Evolutionary conservation across 2,113 vertebrate species (phyloP).

Genomic region (Eulacestoma nigropectus): DNA sequence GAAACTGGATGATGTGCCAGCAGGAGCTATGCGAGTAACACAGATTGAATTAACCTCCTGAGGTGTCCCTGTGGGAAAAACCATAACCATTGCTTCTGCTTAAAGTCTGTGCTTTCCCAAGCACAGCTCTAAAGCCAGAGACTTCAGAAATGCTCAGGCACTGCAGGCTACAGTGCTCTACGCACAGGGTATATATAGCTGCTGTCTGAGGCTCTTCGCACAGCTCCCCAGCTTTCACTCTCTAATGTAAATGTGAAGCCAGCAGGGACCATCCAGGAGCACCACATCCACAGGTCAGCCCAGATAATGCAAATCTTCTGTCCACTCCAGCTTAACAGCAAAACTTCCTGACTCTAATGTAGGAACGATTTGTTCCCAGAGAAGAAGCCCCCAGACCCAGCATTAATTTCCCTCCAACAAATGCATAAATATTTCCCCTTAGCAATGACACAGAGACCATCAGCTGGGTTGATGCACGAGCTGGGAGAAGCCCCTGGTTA

Average conservation of each 20-base stretch:
- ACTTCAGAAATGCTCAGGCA: neutral
- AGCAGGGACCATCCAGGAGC: neutral
- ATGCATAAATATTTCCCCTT: neutral
- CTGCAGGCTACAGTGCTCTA: neutral
- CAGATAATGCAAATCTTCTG: neutral
- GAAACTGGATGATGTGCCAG: neutral
- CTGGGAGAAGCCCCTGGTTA: constrained; percentile 28
- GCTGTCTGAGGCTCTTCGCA: neutral
- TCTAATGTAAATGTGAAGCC: neutral
- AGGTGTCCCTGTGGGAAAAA: neutral
- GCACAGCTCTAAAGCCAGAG: neutral
- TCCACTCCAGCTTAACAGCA: neutral
- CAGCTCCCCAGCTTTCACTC: neutral
- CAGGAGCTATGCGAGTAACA: neutral
- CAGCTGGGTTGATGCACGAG: neutral
- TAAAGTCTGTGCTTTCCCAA: neutral
- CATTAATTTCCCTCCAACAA: neutral
- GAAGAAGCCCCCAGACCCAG: neutral
- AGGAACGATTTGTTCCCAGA: neutral
- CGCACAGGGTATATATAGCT: accelerated
- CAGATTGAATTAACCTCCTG: neutral
- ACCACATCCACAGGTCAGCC: neutral
- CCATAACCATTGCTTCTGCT: neutral
- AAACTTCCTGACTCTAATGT: accelerated
- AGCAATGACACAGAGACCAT: neutral